Evolutionary conservation across 2,797 vertebrate genomes (phyloP).

Genomic region (Hemibagrus guttatus): DNA sequence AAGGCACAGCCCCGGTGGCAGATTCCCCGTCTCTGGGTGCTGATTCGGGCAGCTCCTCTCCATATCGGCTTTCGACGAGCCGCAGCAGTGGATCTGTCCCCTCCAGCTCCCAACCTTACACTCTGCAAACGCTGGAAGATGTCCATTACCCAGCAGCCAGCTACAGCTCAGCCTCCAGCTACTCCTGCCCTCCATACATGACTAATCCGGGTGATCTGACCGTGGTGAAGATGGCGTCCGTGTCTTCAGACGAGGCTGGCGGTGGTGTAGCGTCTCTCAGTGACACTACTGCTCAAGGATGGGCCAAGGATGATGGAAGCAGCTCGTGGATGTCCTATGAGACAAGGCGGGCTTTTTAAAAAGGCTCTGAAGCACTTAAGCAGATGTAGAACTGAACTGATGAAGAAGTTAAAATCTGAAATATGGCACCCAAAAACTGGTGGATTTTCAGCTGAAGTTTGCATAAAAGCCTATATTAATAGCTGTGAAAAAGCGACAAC

Average conservation of each 20-base stretch:
- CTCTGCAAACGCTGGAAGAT: constrained; percentile 78
- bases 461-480: constrained; percentile 21
- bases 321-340: constrained; percentile 79
- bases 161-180: constrained; percentile 69
- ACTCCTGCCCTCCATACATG: constrained; percentile 73
- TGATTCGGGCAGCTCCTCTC: constrained; percentile 61
- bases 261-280: constrained; percentile 60
- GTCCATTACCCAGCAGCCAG: constrained; percentile 68
- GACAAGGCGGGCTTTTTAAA: constrained; percentile 78
- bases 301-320: constrained; percentile 79
- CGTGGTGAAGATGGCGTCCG: constrained; percentile 67
- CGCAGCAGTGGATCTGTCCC: constrained; percentile 56
- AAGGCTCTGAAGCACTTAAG: constrained; percentile 8
- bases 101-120: constrained; percentile 71
- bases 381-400: constrained; percentile 46
- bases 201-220: constrained; percentile 69
- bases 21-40: constrained; percentile 67
- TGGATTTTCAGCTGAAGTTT: constrained; percentile 55
- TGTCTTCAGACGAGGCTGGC: constrained; percentile 66
- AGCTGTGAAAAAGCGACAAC: constrained; percentile 14
- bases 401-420: constrained; percentile 18
- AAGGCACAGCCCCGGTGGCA: constrained; percentile 64
- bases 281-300: constrained; percentile 64
- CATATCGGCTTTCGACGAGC: constrained; percentile 71
- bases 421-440: constrained; percentile 14